phyloP scores from a whole-genome alignment of 2,113 vertebrate genomes.

The Nanorana parkeri region DNA sequence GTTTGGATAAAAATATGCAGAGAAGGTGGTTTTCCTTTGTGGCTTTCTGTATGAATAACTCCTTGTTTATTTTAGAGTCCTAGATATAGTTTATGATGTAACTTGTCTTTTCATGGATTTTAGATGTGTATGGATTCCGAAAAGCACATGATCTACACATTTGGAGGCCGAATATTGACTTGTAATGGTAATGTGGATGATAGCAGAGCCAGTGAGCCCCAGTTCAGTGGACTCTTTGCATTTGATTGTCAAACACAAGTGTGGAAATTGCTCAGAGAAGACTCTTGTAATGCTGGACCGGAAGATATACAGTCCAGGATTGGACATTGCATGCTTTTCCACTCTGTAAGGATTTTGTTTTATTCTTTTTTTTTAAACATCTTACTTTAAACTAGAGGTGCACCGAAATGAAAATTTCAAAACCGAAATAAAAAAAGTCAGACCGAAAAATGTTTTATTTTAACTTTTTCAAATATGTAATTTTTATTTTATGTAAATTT shows the following conservation, averaged over 20 bases:
- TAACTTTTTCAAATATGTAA: too few relatives aligned
- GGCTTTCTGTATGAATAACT: too few relatives aligned
- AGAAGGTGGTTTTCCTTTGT: too few relatives aligned
- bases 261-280: constrained; percentile 94
- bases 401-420: too few relatives aligned
- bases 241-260: constrained; percentile 89
- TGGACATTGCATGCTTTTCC: constrained; percentile 98
- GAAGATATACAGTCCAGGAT: constrained; percentile 98
- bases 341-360: constrained; percentile 77
- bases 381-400: too few relatives aligned
- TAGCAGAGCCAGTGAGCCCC: constrained; percentile 91
- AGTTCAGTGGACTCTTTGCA: constrained; percentile 96
- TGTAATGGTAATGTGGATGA: constrained; percentile 96
- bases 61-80: not conserved
- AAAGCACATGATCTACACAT: constrained; percentile 99
- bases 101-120: constrained; percentile 13
- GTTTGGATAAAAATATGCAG: too few relatives aligned
- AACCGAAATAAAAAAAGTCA: too few relatives aligned
- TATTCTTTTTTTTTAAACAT: not conserved
- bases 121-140: constrained; percentile 99
- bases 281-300: constrained; percentile 96
- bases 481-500: too few relatives aligned
- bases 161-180: constrained; percentile 94
- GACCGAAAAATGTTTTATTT: too few relatives aligned
- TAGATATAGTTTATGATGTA: not conserved